Conservation (phyloP, 2,113 vertebrate species). For the Epinephelus lanceolatus region DNA sequence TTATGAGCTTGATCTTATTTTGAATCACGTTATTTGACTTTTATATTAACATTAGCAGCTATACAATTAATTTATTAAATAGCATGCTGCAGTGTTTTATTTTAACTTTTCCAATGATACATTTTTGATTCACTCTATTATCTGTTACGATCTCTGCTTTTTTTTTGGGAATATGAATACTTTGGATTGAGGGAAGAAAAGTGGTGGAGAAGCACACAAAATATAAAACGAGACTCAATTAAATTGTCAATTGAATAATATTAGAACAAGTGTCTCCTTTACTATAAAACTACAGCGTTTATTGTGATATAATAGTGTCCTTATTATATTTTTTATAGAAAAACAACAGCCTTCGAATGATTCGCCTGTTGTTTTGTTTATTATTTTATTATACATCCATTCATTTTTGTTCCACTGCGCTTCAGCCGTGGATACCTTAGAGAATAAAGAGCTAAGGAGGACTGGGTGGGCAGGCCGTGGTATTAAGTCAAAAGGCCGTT, state of each 20-base stretch:
- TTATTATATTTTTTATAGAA: not conserved
- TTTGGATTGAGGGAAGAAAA: not conserved
- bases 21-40: not conserved
- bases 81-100: not conserved
- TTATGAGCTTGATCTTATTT: not conserved
- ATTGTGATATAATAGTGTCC: not conserved
- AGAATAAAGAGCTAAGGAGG: slow-evolving; percentile 58
- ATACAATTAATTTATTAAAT: not conserved
- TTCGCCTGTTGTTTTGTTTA: not conserved
- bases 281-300: not conserved
- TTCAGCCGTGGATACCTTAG: slow-evolving; percentile 3
- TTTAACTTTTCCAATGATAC: not conserved
- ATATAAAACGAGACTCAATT: not conserved
- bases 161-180: not conserved
- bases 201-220: not conserved
- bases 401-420: not conserved
- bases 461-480: slow-evolving; percentile 78
- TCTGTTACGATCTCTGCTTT: not conserved
- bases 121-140: not conserved
- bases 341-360: not conserved
- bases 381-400: not conserved
- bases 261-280: not conserved
- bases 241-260: not conserved
- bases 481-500: slow-evolving; percentile 81
- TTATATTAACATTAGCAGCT: not conserved